Evolutionary conservation across 2,797 vertebrate species (phyloP).

Genomic region (Acanthis flammea): DNA sequence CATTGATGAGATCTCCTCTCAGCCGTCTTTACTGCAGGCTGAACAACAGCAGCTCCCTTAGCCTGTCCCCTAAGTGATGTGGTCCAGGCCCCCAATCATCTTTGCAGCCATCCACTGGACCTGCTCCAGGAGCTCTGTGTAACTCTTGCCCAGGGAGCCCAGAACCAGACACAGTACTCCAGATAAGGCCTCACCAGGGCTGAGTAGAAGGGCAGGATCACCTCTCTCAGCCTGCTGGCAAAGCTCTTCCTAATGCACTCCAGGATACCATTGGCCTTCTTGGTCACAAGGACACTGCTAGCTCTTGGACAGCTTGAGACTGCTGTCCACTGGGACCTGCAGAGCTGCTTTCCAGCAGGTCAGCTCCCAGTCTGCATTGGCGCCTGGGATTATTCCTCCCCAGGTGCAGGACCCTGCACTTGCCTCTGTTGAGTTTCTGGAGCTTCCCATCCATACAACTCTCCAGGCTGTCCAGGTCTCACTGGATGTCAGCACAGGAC

Average conservation of each 20-base stretch:
- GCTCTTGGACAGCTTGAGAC: neutral
- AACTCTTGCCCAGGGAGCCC: neutral
- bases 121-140: neutral
- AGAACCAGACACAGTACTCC: neutral
- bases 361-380: neutral
- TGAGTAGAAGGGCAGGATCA: neutral
- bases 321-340: fast-evolving
- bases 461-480: neutral
- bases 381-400: neutral
- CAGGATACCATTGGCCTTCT: fast-evolving
- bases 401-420: neutral
- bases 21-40: neutral
- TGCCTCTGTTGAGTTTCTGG: neutral
- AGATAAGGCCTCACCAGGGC: too few relatives aligned
- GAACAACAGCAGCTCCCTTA: neutral
- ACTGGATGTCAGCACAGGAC: neutral
- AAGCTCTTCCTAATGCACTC: neutral
- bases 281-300: neutral
- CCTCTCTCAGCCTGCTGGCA: neutral
- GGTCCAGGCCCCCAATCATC: neutral
- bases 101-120: neutral
- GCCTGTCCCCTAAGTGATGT: neutral
- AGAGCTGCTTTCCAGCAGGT: neutral
- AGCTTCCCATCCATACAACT: neutral
- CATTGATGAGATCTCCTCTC: neutral